Evolutionary conservation across 2,113 vertebrate genomes (phyloP), one percentile per base, ranked within the genome.

Genomic region (Seriola rivoliana): DNA sequence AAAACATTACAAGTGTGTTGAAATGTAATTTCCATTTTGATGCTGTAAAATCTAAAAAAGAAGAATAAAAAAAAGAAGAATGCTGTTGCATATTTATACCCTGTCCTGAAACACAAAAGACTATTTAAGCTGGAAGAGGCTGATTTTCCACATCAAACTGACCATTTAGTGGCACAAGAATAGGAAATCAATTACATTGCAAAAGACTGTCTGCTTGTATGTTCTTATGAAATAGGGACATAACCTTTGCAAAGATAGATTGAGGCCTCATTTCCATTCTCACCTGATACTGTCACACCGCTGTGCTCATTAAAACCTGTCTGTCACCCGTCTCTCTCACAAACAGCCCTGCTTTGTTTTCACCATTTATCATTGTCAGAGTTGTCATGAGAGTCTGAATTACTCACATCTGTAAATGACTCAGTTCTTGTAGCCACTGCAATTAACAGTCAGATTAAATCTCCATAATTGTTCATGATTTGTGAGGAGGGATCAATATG

Each of bases 281-380:
- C 90, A 94, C 88, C 93, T 93, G 92, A 93, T 89, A 91, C 88
- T 87, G 88, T 94, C 91, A 93, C 84, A 84, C 88, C 44, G 81
- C 90, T 92, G 89, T 75, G 80, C 92, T 94, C 93, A 95, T 95
- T 94, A 94, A 94, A 93, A 90, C 58, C 91, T 93, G 91, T 93
- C 94, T 75, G 86, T 95, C 93, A 95, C 59, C 82, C 80, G 19
- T 84, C 86, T 85, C 42, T 25, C 74, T 71, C 75, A 52, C 89
- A 91, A 88, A 88, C 75, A 88, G 81, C 69, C 77, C 72, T 40
- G 86, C 83, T 85, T 84, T 91, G 85, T 68, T 89, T 88, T 82
- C 80, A 89, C 84, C 89, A 94, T 94, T 94, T 91, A 92, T 94
- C 93, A 94, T 80, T 82, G 93, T 94, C 94, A 95, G 85, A 85